A percentile compares a stretch with the other conserved stretches of the same genome.
Evolutionary conservation across 2,888 invertebrate genomes (phyloP).

Genomic region (Ethmia dodecea): DNA sequence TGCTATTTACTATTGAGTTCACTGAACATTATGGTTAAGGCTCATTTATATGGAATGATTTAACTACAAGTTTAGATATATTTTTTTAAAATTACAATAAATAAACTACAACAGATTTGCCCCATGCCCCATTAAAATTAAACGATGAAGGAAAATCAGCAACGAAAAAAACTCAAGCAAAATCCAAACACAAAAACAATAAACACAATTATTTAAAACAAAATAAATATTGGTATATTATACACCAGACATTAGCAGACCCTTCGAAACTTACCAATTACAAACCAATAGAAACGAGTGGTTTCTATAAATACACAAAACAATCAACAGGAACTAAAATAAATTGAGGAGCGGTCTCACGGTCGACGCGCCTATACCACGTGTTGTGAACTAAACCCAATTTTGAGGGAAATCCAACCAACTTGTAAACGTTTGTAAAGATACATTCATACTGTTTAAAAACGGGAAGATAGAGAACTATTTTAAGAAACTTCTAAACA

Average conservation of each 20-base stretch:
- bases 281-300: constrained; percentile 4
- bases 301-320: constrained; percentile 7
- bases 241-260: constrained; percentile 6
- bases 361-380: constrained; percentile 21
- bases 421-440: constrained; percentile 13
- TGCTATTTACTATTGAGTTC: too few species aligned
- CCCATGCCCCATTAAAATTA: too few species aligned
- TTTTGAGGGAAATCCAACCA: constrained; percentile 26
- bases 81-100: too few species aligned
- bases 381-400: constrained; percentile 26
- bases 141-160: too few species aligned
- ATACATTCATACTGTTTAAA: constrained; percentile 1
- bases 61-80: too few species aligned
- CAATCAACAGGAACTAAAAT: constrained; percentile 9
- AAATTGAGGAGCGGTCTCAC: constrained; percentile 19
- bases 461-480: neutral
- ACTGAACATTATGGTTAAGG: too few species aligned
- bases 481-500: neutral
- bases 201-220: too few species aligned
- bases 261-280: constrained; percentile 12
- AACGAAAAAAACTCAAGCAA: too few species aligned
- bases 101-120: too few species aligned
- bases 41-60: too few species aligned
- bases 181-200: too few species aligned
- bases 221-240: too few species aligned